Evolutionary conservation across 2,797 vertebrate species (phyloP).

Genomic region (Pelochelys cantorii): DNA sequence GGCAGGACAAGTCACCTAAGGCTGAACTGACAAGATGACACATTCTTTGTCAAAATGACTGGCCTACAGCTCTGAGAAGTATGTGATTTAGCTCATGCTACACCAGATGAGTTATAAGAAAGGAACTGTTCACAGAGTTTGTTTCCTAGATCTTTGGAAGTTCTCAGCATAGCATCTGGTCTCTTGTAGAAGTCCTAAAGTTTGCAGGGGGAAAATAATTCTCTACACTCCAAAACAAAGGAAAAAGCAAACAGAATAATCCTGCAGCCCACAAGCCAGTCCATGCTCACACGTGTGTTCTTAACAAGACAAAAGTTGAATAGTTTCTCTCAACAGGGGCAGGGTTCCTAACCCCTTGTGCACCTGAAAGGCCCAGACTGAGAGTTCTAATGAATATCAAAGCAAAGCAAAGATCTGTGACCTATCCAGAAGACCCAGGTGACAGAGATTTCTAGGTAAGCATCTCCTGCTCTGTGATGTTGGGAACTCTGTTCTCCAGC

Average conservation of each 20-base stretch:
- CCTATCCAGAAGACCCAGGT: background rate
- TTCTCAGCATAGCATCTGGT: background rate
- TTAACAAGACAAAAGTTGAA: background rate
- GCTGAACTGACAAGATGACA: background rate
- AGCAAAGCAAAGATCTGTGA: background rate
- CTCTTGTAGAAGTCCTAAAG: background rate
- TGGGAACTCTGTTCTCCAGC: background rate
- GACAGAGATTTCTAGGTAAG: background rate
- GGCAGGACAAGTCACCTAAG: background rate
- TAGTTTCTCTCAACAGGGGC: background rate
- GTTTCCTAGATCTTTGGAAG: background rate
- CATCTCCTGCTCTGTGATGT: background rate
- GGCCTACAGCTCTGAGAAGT: background rate
- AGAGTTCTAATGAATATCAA: background rate
- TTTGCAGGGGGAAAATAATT: background rate
- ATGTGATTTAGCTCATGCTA: background rate
- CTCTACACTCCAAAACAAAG: background rate
- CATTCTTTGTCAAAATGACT: background rate
- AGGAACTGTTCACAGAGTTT: background rate
- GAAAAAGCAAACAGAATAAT: background rate
- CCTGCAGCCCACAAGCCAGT: background rate
- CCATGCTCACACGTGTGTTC: background rate
- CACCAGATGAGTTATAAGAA: background rate
- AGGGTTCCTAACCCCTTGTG: background rate
- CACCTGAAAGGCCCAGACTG: background rate